A percentile compares a stretch with the other conserved stretches of the same genome.
Conservation (phyloP, 2,113 vertebrate species). For the Nothobranchius furzeri region DNA sequence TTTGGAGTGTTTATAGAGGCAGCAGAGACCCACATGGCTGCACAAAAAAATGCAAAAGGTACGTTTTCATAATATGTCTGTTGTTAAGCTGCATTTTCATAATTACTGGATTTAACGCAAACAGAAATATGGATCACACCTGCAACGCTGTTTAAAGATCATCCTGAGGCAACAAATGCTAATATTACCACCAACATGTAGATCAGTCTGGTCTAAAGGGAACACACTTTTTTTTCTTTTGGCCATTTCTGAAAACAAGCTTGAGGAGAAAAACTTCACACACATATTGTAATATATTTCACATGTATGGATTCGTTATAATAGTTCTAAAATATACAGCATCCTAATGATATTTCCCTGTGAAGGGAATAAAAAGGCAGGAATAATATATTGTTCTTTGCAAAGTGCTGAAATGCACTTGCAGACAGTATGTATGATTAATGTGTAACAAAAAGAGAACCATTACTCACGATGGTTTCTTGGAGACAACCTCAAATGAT, state of each 20-base stretch:
- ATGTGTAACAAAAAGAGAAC: not conserved
- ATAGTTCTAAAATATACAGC: not conserved
- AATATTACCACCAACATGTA: conserved; percentile 41
- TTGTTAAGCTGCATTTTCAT: too few species aligned
- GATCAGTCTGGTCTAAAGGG: conserved; percentile 23
- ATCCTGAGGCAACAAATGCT: conserved; percentile 30
- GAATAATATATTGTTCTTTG: not conserved
- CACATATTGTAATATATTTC: not conserved
- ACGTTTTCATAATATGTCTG: too few species aligned
- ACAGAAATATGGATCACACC: conserved; percentile 1
- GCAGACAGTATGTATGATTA: not conserved
- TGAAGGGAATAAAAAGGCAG: not conserved
- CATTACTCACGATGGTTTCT: not conserved
- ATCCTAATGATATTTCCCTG: not conserved
- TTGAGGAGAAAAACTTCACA: not conserved
- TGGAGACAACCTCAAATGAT: not conserved
- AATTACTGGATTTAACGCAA: conserved; percentile 21
- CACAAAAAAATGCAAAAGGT: too few species aligned
- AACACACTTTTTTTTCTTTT: not conserved
- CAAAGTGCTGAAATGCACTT: not conserved
- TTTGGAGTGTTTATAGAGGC: too few species aligned
- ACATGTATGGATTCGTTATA: not conserved
- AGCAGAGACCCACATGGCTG: too few species aligned
- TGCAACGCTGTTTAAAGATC: conserved; percentile 41
- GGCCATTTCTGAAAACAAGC: conserved; percentile 11